Conservation (phyloP, 2,113 vertebrate genomes). For the Leucopternis melanops region DNA sequence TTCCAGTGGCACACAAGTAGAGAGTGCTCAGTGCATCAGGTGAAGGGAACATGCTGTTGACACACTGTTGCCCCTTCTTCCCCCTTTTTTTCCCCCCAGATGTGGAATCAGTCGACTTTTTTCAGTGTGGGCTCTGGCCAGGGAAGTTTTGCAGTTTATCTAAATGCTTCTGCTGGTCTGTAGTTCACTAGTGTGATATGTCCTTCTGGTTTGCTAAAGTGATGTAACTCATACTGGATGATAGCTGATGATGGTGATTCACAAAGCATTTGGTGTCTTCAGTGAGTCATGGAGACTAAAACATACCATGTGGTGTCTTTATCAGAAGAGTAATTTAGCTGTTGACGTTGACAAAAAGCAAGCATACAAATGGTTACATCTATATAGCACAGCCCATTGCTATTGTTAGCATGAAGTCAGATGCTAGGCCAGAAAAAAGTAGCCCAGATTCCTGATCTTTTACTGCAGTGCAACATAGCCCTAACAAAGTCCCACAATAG, state of each 20-base stretch:
- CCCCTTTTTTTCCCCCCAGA: no score
- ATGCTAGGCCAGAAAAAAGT: background rate
- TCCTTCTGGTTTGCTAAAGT: background rate
- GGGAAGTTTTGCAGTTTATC: background rate
- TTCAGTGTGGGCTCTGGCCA: background rate
- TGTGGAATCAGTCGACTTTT: background rate
- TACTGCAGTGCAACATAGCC: background rate
- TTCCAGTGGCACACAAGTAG: background rate
- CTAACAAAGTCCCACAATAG: background rate
- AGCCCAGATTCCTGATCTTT: background rate
- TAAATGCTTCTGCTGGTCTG: background rate
- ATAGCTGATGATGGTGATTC: background rate
- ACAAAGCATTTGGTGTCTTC: background rate
- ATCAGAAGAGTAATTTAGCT: background rate
- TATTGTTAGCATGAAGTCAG: background rate
- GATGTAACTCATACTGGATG: background rate
- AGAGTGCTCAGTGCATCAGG: background rate
- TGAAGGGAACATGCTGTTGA: accelerated
- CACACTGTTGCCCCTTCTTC: no score
- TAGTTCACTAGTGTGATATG: background rate
- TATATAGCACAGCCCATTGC: background rate
- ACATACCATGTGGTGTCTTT: background rate
- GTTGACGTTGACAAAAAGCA: background rate
- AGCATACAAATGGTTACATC: background rate
- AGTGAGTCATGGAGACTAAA: background rate